phyloP scores from a whole-genome alignment of 2,113 vertebrate genomes.

The Scolopax mira region DNA sequence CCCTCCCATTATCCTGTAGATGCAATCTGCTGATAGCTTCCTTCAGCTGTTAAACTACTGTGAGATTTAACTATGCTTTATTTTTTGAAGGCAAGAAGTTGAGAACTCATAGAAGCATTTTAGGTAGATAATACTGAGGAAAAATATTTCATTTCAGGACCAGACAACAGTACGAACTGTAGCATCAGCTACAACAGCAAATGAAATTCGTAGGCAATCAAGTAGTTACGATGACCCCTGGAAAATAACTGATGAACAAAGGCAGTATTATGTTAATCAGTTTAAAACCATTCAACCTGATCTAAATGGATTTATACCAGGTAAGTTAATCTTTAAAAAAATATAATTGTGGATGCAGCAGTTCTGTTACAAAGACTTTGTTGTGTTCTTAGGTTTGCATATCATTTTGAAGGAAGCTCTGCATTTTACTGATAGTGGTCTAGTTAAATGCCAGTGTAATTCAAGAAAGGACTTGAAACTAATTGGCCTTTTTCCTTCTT shows the following conservation, averaged over 20 bases:
- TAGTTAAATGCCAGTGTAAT: not conserved
- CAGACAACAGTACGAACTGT: conserved; percentile 93
- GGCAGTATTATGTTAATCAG: conserved; percentile 99
- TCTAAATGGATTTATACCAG: conserved; percentile 97
- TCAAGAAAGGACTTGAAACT: not conserved
- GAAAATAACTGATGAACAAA: conserved; percentile 99
- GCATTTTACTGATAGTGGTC: not conserved
- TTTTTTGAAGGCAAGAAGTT: conserved; percentile 63
- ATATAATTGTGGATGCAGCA: conserved; percentile 20
- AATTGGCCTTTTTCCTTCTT: not conserved
- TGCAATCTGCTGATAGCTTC: conserved; percentile 37
- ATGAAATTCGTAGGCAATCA: conserved; percentile 98
- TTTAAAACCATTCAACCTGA: conserved; percentile 99
- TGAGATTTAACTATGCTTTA: conserved; percentile 59
- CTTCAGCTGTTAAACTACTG: conserved; percentile 40
- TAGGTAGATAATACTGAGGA: conserved; percentile 76
- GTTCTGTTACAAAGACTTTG: conserved; percentile 15
- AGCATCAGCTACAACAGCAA: conserved; percentile 87
- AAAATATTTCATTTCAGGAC: conserved; percentile 83
- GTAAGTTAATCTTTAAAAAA: conserved; percentile 76
- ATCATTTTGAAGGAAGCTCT: not conserved
- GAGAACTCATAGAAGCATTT: conserved; percentile 46
- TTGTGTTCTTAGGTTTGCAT: not conserved
- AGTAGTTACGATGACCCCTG: conserved; percentile 97
- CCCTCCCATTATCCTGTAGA: conserved; percentile 20